phyloP scores from a whole-genome alignment of 2,113 vertebrate species.

The Chamaea fasciata region DNA sequence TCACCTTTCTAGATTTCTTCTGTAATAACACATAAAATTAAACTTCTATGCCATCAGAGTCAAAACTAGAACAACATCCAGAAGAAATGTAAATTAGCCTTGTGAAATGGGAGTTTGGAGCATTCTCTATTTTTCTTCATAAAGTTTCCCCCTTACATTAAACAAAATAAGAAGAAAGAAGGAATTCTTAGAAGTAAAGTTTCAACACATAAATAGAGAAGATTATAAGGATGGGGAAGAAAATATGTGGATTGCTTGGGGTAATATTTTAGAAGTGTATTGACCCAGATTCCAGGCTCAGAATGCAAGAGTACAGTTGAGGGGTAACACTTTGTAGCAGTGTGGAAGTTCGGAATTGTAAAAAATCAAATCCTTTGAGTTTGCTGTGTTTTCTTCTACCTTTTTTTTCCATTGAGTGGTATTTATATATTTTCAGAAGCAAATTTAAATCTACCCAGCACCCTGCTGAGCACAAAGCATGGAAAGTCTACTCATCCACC shows the following conservation, averaged over 20 bases:
- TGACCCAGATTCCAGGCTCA: neutral
- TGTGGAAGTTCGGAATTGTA: neutral
- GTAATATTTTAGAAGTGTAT: neutral
- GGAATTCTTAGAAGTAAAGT: neutral
- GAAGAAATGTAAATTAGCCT: neutral
- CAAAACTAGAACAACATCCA: neutral
- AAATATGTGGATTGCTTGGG: neutral
- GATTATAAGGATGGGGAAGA: neutral
- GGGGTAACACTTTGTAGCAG: neutral
- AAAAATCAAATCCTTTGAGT: neutral
- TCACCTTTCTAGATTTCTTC: neutral
- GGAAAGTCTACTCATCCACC: neutral
- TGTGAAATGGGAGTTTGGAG: neutral
- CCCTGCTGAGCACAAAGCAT: neutral
- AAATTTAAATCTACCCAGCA: neutral
- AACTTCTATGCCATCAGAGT: neutral
- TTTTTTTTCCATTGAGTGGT: neutral
- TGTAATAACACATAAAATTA: neutral
- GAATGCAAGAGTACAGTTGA: neutral
- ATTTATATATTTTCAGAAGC: neutral
- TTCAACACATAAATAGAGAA: neutral
- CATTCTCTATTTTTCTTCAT: neutral
- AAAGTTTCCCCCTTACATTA: rapidly evolving
- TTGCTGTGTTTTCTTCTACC: neutral
- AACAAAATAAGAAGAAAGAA: neutral